Evolutionary conservation across 2,888 invertebrate genomes (phyloP).

Genomic region (Leucophenga maculata): DNA sequence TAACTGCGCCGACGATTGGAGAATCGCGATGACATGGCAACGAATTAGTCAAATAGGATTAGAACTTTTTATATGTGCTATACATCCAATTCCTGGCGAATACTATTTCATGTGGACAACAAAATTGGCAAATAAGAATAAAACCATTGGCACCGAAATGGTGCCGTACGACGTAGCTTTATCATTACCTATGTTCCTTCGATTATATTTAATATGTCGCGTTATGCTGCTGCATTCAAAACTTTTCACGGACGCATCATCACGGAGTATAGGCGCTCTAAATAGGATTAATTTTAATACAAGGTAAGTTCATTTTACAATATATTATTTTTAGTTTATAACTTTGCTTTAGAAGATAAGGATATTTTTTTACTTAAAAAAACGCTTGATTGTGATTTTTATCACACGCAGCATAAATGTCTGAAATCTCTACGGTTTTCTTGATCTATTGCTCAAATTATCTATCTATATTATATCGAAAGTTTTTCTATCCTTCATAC

Average conservation of each 20-base stretch:
- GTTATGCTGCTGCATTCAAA: conserved; percentile 99
- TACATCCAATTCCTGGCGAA: conserved; percentile 98
- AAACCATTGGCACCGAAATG: conserved; percentile 78
- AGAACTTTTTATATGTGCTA: conserved; percentile 95
- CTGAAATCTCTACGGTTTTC: too few species aligned
- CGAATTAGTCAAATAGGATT: conserved; percentile 92
- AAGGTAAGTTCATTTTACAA: conserved; percentile 74
- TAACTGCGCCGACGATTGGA: conserved; percentile 99
- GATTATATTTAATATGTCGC: conserved; percentile 98
- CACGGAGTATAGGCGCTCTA: conserved; percentile 96
- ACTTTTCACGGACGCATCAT: conserved; percentile 99
- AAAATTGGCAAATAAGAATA: conserved; percentile 91
- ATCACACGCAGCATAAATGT: too few species aligned
- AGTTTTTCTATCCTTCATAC: too few species aligned
- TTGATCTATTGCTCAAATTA: too few species aligned
- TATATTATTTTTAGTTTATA: too few species aligned
- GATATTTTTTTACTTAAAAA: too few species aligned
- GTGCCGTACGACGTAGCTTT: conserved; percentile 97
- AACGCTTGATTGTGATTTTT: too few species aligned
- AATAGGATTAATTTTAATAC: conserved; percentile 99
- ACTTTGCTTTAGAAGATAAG: too few species aligned
- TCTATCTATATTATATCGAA: too few species aligned
- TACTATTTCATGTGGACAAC: conserved; percentile 97
- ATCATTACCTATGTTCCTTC: conserved; percentile 99
- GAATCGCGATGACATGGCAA: conserved; percentile 99